Evolutionary conservation across 2,888 invertebrate genomes (phyloP).

Genomic region (Trichogramma evanescens): DNA sequence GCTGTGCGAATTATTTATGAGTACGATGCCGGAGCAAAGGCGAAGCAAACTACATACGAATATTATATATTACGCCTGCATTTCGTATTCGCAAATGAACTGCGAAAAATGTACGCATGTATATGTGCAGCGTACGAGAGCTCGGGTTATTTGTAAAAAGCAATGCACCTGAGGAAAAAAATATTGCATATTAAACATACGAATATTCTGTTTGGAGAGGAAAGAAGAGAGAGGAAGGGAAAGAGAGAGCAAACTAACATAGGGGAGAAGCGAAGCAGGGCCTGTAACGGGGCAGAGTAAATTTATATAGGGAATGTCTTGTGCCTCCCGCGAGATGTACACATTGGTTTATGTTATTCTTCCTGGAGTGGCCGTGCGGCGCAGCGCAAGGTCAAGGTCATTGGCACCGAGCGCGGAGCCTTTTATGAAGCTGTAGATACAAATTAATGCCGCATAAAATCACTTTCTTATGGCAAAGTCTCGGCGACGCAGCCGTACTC

Average conservation of each 20-base stretch:
- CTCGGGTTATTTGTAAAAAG: not conserved
- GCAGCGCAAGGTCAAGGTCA: not conserved
- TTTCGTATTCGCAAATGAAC: constrained; percentile 12
- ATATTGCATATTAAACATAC: not conserved
- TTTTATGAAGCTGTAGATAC: not conserved
- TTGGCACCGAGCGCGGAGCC: not conserved
- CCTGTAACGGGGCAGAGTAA: constrained; percentile 8
- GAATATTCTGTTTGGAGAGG: too few species aligned
- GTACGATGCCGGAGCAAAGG: too few species aligned
- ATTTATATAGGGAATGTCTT: constrained; percentile 8
- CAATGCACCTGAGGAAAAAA: constrained; percentile 9
- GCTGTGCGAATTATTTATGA: too few species aligned
- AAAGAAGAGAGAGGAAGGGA: not conserved
- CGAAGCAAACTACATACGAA: too few species aligned
- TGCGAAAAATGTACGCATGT: constrained; percentile 7
- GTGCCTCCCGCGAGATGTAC: not conserved
- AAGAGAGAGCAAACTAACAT: constrained; percentile 5
- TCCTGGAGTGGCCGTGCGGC: too few species aligned
- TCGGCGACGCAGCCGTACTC: too few species aligned
- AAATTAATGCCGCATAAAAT: constrained; percentile 11
- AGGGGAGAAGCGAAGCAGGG: not conserved
- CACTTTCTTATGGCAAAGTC: not conserved
- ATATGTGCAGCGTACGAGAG: not conserved
- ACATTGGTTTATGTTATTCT: not conserved
- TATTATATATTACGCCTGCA: not conserved